Base-by-base conservation (phyloP, 2,113 vertebrate genomes). In the Nycticebus coucang region DNA sequence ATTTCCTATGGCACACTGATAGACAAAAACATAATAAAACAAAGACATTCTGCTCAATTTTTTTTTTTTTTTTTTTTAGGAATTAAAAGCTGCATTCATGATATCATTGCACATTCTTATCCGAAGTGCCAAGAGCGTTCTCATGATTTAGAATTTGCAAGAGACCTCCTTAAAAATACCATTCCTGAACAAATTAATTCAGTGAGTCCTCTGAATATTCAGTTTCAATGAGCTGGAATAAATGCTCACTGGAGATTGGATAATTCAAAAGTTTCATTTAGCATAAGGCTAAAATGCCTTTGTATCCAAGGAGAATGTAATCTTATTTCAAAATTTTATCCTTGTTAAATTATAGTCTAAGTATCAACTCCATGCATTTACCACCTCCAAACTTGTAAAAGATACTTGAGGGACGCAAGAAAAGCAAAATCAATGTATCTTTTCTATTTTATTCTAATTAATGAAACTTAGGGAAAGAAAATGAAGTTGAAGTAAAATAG, bases 191-290 rank as follows among this genome's bases (percentile, higher is more conserved):
- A 77, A 79, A 84, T 90, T 93, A 97, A 95, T 84, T 96, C 80
- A 83, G 50, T 60, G 64, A 92, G 57, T 80, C 64, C 64, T 87
- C 41, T 69, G 24, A 74, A 83, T 87, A 92, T 94, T 83, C 71
- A 92, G 77, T 50, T 90, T 97, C 91, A 90, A 69, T 92, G 95
- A 97, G 80, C 91, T 90, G 85, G 91, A 96, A 95, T 87, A 92
- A 95, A 84, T 90, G 71, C 59, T 97, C 89, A 80, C 41, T 94
- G 77, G 64, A 14, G 84, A 89, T 50, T 74, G 77, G 64, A 69
- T 84, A 94, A 87, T 66, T 94, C 53, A 89, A 64, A 94, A 92
- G 60, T 84, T 87, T 74, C 22, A 78, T 55, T 41, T 83, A 92
- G 33, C 30, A 53, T 64, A 59, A 89, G n/a, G 69, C 71, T 82